These are phyloP conservation scores for Acrocephalus kingi DNA, from an alignment of 2,113 vertebrate genomes.

Conservation along the genomic window DNA sequence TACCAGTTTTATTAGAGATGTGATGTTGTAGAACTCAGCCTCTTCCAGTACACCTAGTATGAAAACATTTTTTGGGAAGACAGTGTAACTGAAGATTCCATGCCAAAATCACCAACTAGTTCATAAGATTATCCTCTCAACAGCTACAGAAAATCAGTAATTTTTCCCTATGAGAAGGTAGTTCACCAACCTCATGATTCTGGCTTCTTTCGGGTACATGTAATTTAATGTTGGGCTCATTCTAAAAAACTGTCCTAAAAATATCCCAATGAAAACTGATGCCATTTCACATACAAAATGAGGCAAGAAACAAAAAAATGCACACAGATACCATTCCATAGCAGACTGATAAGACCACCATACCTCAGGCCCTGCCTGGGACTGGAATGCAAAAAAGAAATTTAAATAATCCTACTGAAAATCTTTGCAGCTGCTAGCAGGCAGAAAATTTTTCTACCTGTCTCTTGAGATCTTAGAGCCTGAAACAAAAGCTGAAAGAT, in stretches of 20 bases:
- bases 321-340: not conserved
- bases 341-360: not conserved
- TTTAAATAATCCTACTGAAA: not conserved
- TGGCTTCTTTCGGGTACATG: not conserved
- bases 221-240: not conserved
- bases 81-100: not conserved
- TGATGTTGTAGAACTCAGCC: slow-evolving; percentile 99
- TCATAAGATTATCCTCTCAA: not conserved
- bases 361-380: not conserved
- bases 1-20: slow-evolving; percentile 96
- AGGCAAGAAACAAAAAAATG: not conserved
- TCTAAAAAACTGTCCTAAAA: not conserved
- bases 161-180: not conserved
- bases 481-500: not conserved
- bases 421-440: not conserved
- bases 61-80: not conserved
- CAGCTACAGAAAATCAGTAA: not conserved
- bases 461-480: not conserved
- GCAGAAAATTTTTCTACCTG: not conserved
- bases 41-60: slow-evolving; percentile 92
- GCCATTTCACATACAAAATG: not conserved
- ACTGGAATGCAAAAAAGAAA: not conserved
- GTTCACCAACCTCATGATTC: not conserved
- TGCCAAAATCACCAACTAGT: not conserved
- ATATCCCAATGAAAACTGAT: not conserved